Conservation (phyloP, 2,797 vertebrate genomes). For the Paramormyrops hopkinsi region DNA sequence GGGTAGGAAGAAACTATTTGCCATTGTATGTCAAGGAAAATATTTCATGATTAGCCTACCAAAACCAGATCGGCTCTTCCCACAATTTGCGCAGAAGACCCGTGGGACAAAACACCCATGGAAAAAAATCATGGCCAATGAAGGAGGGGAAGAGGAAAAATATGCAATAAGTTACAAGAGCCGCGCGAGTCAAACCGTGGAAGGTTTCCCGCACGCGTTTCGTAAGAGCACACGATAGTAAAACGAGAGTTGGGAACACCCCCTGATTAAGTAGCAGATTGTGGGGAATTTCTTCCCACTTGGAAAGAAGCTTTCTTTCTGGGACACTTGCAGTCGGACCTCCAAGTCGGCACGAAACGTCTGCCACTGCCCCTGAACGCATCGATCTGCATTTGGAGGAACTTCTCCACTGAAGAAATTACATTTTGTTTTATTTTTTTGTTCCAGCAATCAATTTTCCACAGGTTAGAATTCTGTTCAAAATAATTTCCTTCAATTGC, state of each 20-base stretch:
- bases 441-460: background rate
- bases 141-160: slow-evolving; percentile 62
- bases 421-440: slow-evolving; percentile 29
- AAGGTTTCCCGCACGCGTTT: slow-evolving; percentile 74
- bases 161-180: slow-evolving; percentile 55
- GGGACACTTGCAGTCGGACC: slow-evolving; percentile 63
- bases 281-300: slow-evolving; percentile 85
- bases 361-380: slow-evolving; percentile 33
- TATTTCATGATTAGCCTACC: background rate
- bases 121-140: slow-evolving; percentile 61
- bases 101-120: slow-evolving; percentile 4
- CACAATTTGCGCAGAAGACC: background rate
- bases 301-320: slow-evolving; percentile 68
- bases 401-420: slow-evolving; percentile 38
- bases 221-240: slow-evolving; percentile 75
- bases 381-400: slow-evolving; percentile 42
- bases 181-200: slow-evolving; percentile 66
- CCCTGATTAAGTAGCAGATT: slow-evolving; percentile 91
- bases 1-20: background rate
- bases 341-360: slow-evolving; percentile 38
- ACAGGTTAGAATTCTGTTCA: slow-evolving; percentile 4
- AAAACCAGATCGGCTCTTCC: background rate
- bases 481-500: background rate
- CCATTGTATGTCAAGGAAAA: background rate
- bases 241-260: slow-evolving; percentile 80